Base-by-base conservation (phyloP, 2,113 vertebrate genomes). In the Centrocercus urophasianus region DNA sequence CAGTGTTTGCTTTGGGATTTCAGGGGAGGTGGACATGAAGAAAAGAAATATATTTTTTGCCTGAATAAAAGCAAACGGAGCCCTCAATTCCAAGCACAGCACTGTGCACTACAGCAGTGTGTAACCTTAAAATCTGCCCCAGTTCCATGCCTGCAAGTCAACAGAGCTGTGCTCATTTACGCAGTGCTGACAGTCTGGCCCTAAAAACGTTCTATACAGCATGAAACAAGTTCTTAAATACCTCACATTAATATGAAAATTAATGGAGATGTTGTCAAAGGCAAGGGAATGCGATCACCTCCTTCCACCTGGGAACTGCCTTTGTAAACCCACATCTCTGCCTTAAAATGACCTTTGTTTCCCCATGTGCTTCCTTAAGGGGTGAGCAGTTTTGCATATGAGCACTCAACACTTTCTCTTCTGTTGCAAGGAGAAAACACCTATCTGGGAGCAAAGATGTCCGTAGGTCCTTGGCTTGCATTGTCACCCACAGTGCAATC, bases 51-150 rank as follows among this genome's bases (percentile, higher is more conserved):
- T 52, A 28, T 56, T 75, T 91, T 93, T 78, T 57, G 19, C 93
- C 81, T 81, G 52, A 88, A 77, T 92, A 89, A 84, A 86, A 95
- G 47, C 24, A 1, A 93, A 22, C 0, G 0, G 63, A 85, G 87
- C 14, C 85, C 89, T 93, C 6, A 1, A 69, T 60, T 93, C 75
- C 65, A 47, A 67, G 77, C 47, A 48, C 28, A 63, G 67, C 1
- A 2, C 67, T 83, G 3, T 3, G 7, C 3, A 1, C 86, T 11
- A 5, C 9, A 47, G 88, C 88, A 95, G 85, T 45, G 72, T 56
- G 86, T 79, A 93, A 87, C 96, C 91, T 95, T 87, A 92, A 93
- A 95, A 93, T 54, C 82, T 90, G 96, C 24, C 95, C 93, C 91
- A 94, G 5, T 95, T 96, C 24, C 93, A 57, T 36, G 81, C 66